Evolutionary conservation across 2,113 vertebrate species (phyloP).

Genomic region (Meriones unguiculatus): DNA sequence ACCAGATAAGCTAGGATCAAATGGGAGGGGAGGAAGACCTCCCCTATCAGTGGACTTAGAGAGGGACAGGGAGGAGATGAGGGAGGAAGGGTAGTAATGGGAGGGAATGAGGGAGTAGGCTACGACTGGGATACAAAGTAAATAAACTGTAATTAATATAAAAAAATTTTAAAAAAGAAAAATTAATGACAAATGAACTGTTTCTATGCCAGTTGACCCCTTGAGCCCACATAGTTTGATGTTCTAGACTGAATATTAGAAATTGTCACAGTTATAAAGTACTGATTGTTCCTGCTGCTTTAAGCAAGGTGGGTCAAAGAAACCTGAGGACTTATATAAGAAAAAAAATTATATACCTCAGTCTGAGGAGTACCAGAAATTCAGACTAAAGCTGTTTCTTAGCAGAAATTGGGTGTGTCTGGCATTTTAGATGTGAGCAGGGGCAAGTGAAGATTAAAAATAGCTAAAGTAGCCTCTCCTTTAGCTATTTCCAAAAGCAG

Average conservation of each 20-base stretch:
- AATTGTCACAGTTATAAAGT: constrained; percentile 39
- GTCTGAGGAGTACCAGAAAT: constrained; percentile 17
- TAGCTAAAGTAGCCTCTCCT: background rate
- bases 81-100: too few species aligned
- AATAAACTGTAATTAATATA: too few species aligned
- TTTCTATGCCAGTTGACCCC: background rate
- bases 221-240: background rate
- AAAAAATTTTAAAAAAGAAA: background rate
- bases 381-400: constrained; percentile 53
- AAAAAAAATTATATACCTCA: constrained; percentile 48
- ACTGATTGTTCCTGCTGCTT: constrained; percentile 51
- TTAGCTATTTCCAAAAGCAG: background rate
- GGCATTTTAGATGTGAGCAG: background rate
- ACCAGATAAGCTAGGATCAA: too few species aligned
- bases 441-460: background rate
- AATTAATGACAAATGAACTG: background rate
- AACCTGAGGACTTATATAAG: background rate
- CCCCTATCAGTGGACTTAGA: too few species aligned
- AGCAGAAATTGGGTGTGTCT: background rate
- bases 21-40: too few species aligned
- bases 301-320: constrained; percentile 28
- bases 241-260: constrained; percentile 36
- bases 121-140: too few species aligned
- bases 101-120: too few species aligned
- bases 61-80: too few species aligned